Percentiles rank a stretch among this genome's conserved stretches.
Conservation (phyloP, 2,888 invertebrate species). For the Hyposoter didymator region DNA sequence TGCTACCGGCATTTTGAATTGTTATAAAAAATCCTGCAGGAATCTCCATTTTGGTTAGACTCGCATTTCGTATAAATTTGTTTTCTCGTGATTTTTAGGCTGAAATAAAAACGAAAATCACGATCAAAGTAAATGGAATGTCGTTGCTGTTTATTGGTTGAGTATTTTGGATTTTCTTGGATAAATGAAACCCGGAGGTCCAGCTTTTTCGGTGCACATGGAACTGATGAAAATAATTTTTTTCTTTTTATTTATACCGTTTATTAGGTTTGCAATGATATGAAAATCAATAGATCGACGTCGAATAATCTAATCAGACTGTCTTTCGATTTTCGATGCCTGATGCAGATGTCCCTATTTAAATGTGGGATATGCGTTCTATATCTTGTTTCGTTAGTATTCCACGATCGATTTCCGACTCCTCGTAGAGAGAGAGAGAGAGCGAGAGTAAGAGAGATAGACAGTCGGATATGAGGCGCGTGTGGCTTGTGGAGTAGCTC, state of each 20-base stretch:
- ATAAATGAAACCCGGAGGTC: too few species aligned
- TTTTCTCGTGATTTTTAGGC: background rate
- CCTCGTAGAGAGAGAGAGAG: constrained; percentile 20
- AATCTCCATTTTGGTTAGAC: background rate
- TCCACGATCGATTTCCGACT: constrained; percentile 59
- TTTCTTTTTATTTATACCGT: background rate
- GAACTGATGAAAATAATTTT: background rate
- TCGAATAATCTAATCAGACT: background rate
- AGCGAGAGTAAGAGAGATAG: constrained; percentile 9
- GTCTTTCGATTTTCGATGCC: constrained; percentile 25
- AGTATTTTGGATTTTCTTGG: background rate
- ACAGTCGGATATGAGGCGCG: constrained; percentile 30
- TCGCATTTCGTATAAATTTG: background rate
- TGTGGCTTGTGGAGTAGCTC: constrained; percentile 53
- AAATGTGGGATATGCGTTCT: constrained; percentile 30
- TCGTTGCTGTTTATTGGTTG: background rate
- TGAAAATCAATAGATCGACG: background rate
- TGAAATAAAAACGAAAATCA: background rate
- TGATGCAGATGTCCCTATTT: constrained; percentile 8
- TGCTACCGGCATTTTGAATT: background rate
- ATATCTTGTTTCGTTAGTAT: constrained; percentile 65
- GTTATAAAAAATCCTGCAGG: background rate
- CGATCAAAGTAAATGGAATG: background rate
- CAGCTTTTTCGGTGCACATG: too few species aligned
- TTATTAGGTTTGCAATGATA: background rate